Evolutionary conservation across 2,113 vertebrate species (phyloP).

Genomic region (Sinosuthora webbiana): DNA sequence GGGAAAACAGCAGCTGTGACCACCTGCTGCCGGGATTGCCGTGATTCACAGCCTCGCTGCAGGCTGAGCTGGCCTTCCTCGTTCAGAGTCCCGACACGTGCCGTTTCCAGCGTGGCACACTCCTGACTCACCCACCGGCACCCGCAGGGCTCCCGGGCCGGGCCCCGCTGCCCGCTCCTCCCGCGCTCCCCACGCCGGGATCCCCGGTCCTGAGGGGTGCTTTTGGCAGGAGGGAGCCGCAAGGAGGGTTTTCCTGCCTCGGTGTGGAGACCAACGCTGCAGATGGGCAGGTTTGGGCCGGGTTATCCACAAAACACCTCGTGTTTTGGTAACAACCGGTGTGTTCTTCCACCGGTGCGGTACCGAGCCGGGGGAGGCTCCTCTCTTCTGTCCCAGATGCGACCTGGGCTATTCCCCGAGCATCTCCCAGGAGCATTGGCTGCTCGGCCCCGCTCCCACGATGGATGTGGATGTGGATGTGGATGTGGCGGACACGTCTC

Average conservation of each 20-base stretch:
- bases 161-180: neutral
- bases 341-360: too few relatives aligned
- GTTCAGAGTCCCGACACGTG: neutral
- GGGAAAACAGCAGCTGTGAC: neutral
- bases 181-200: neutral
- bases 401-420: too few relatives aligned
- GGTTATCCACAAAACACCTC: neutral
- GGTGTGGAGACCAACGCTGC: neutral
- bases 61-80: neutral
- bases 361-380: neutral
- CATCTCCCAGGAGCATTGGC: neutral
- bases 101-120: accelerated
- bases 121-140: neutral
- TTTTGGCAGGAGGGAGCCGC: neutral
- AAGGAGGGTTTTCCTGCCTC: neutral
- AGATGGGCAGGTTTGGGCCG: too few relatives aligned
- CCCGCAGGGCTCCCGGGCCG: neutral
- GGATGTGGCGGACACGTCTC: too few relatives aligned
- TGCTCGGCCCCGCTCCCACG: neutral
- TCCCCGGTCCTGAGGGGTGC: accelerated
- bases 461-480: accelerated
- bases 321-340: accelerated
- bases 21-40: accelerated
- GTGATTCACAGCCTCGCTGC: neutral
- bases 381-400: neutral